These are phyloP conservation scores for Scalopus aquaticus DNA, from an alignment of 2,113 vertebrate species.

Conservation along the genomic window DNA sequence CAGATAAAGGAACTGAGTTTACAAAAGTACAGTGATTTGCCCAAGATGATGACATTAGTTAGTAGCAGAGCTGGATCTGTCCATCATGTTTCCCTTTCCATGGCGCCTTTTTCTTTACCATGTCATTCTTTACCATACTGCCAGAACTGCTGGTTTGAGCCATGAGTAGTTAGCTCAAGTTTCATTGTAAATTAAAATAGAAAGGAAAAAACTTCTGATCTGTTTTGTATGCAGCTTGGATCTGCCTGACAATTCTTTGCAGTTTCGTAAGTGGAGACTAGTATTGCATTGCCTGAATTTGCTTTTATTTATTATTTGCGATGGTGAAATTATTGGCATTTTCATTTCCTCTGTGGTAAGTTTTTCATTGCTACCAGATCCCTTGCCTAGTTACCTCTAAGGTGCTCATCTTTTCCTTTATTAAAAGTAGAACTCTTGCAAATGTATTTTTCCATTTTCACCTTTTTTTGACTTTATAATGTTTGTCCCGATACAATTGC, in stretches of 20 bases:
- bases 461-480: background rate
- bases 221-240: background rate
- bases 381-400: conserved; percentile 35
- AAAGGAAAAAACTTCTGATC: background rate
- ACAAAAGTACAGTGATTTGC: background rate
- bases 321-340: background rate
- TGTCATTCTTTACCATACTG: too few species aligned
- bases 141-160: background rate
- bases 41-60: background rate
- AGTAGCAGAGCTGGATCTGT: background rate
- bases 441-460: background rate
- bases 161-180: background rate
- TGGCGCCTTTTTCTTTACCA: background rate
- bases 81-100: background rate
- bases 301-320: conserved; percentile 19
- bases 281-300: background rate
- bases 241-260: background rate
- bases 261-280: background rate
- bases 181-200: background rate
- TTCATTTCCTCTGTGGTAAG: conserved; percentile 18
- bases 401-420: conserved; percentile 26
- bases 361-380: background rate
- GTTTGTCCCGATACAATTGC: background rate
- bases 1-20: conserved; percentile 9
- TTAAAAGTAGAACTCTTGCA: background rate